These are phyloP conservation scores for Pollenia angustigena DNA, from an alignment of 2,888 invertebrate genomes.

Conservation along the genomic window DNA sequence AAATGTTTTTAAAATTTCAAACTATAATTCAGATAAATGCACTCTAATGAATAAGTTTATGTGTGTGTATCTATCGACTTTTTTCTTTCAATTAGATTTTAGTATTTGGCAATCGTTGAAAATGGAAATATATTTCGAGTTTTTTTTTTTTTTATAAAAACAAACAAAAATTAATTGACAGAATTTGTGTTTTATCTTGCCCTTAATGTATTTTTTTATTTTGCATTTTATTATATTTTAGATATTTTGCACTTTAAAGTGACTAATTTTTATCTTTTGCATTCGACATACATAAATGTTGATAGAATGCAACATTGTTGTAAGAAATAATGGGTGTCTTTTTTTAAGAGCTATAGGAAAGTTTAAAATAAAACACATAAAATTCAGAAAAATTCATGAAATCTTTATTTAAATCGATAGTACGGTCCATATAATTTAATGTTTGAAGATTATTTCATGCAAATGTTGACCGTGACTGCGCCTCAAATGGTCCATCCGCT, in stretches of 20 bases:
- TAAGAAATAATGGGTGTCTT: background rate
- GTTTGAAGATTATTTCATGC: too few relatives aligned
- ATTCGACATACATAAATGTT: background rate
- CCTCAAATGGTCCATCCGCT: too few relatives aligned
- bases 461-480: too few relatives aligned
- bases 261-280: background rate
- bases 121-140: background rate
- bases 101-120: background rate
- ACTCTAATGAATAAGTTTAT: too few relatives aligned
- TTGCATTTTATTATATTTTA: too few relatives aligned
- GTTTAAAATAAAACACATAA: too few relatives aligned
- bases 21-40: too few relatives aligned
- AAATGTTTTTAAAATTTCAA: too few relatives aligned
- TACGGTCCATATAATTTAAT: too few relatives aligned
- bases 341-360: too few relatives aligned
- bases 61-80: background rate
- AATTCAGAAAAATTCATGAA: too few relatives aligned
- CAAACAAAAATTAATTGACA: background rate
- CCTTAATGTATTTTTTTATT: slow-evolving; percentile 13
- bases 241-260: slow-evolving; percentile 25
- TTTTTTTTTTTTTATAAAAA: background rate
- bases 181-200: background rate
- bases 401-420: too few relatives aligned
- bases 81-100: background rate
- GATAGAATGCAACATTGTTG: slow-evolving; percentile 20